Conservation (phyloP, 2,888 invertebrate genomes). For the Lepidonotus clava region DNA sequence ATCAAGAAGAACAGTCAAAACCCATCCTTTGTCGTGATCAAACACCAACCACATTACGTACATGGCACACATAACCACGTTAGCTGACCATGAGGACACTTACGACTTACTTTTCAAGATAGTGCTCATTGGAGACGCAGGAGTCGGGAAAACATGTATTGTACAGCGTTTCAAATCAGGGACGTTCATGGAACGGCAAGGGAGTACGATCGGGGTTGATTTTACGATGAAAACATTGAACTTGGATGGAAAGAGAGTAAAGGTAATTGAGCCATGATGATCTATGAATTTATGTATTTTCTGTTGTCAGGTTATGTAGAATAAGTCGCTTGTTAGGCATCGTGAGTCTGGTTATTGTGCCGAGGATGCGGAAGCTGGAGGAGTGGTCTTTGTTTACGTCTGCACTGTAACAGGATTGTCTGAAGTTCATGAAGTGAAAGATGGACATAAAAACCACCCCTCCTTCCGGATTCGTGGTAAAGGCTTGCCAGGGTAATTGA, state of each 20-base stretch:
- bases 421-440: too few species aligned
- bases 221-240: slow-evolving; percentile 98
- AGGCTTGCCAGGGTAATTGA: too few species aligned
- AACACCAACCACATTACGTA: neutral
- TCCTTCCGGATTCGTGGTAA: too few species aligned
- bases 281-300: neutral
- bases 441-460: too few species aligned
- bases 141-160: slow-evolving; percentile 91
- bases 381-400: too few species aligned
- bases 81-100: slow-evolving; percentile 80
- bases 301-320: too few species aligned
- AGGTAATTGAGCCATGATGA: slow-evolving; percentile 83
- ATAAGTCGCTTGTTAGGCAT: too few species aligned
- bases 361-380: too few species aligned
- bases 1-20: neutral
- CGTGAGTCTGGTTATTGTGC: too few species aligned
- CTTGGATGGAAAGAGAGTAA: slow-evolving; percentile 95
- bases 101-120: slow-evolving; percentile 98
- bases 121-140: slow-evolving; percentile 89
- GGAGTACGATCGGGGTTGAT: slow-evolving; percentile 98
- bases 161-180: slow-evolving; percentile 97
- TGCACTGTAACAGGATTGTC: too few species aligned
- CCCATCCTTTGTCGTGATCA: too few species aligned
- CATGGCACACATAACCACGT: slow-evolving; percentile 44
- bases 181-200: slow-evolving; percentile 94